A percentile compares a stretch with the other conserved stretches of the same genome.
phyloP scores from a whole-genome alignment of 2,888 invertebrate genomes.

The Erebia palarica region DNA sequence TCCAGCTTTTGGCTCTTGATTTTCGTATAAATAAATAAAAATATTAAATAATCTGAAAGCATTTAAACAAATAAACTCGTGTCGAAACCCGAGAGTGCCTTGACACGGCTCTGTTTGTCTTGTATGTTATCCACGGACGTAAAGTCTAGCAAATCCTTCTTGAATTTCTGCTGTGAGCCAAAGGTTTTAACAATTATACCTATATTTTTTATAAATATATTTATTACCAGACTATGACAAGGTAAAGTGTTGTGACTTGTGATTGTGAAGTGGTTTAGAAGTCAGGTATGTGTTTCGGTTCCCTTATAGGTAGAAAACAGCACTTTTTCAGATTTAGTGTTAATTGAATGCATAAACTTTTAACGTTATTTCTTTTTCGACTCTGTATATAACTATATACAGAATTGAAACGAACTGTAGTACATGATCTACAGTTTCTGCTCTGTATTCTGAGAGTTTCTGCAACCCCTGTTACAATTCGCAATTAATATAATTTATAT shows the following conservation, averaged over 20 bases:
- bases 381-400: no score
- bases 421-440: no score
- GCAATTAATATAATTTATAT: no score
- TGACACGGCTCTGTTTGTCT: constrained; percentile 64
- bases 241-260: background rate
- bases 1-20: background rate
- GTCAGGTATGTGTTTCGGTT: no score
- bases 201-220: background rate
- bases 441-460: no score
- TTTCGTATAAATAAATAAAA: constrained; percentile 55
- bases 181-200: background rate
- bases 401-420: no score
- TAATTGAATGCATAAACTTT: no score
- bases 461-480: no score
- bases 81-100: constrained; percentile 58
- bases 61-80: constrained; percentile 63
- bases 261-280: no score
- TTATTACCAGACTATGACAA: background rate
- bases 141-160: constrained; percentile 42
- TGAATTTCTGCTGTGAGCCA: constrained; percentile 28
- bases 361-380: no score
- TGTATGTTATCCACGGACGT: constrained; percentile 57
- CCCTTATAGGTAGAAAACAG: no score
- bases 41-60: constrained; percentile 63
- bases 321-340: no score